Evolutionary conservation across 2,113 vertebrate genomes (phyloP), one percentile per base, ranked within the genome.

Genomic region (Colius striatus): DNA sequence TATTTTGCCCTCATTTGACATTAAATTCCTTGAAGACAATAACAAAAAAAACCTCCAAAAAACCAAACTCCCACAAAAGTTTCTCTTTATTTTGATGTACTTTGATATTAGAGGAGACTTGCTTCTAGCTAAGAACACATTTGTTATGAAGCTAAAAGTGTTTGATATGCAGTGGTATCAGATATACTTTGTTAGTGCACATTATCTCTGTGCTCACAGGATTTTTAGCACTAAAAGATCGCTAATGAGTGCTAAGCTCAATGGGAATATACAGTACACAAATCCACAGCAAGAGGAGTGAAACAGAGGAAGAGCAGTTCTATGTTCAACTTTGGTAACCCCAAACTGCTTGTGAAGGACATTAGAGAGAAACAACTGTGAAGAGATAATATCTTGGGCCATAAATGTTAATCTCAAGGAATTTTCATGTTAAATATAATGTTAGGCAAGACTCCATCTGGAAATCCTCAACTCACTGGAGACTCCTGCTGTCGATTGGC

Each of bases 121-220:
- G 67, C 87, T 97, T 78, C 89, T 60, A 91, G 89, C 87, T 70
- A 91, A 90, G 87, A 70, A 82, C 92, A 84, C 63, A 58, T 83
- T 94, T 94, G 67, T 89, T 83, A 61, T 36, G 80, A 82, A 85
- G 9, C 74, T 83, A 70, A 84, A 87, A 89, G 66, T 91, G 47
- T 76, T 91, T 79, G 84, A 73, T 91, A 73, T 67, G 58, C 41
- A 77, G 60, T 85, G 54, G 63, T 38, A 90, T 62, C 66, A 71
- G 89, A 89, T 86, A 71, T 92, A 92, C 68, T 84, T 90, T 71
- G 67, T 71, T 90, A 89, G 62, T n/a, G 65, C 53, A 57, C 63
- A 62, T 71, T 81, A 77, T 62, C 50, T 53, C 53, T 25, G 67
- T 23, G 71, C 77, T 82, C 13, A 0, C 13, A 47, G 81, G 62